Conservation (phyloP, 2,113 vertebrate species). For the Alligator mississippiensis region DNA sequence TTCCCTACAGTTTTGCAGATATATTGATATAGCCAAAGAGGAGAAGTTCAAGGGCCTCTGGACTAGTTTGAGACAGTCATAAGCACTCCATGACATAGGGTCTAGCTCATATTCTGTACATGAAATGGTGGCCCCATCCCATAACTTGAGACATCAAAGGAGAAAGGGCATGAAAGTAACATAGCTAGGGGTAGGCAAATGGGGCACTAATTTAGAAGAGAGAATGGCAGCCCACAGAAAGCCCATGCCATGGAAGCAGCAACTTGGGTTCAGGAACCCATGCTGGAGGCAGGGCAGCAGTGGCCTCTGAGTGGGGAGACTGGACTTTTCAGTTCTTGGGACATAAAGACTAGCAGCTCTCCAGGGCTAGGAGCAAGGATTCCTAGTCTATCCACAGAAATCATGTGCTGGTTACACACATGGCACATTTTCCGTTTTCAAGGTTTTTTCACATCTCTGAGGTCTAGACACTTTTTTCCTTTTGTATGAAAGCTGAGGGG, state of each 20-base stretch:
- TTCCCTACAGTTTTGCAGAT: not conserved
- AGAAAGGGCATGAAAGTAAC: not conserved
- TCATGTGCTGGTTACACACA: not conserved
- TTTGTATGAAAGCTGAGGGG: not conserved
- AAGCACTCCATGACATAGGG: not conserved
- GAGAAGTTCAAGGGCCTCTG: not conserved
- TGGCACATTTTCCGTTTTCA: not conserved
- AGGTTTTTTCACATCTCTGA: not conserved
- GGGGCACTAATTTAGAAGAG: too few species aligned
- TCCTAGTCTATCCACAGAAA: not conserved
- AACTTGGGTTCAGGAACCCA: too few species aligned
- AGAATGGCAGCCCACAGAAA: too few species aligned
- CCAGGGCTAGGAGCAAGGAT: not conserved
- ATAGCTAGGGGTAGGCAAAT: too few species aligned
- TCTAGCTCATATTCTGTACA: not conserved
- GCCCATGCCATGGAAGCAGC: too few species aligned
- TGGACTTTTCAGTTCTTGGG: not conserved
- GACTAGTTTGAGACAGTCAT: not conserved
- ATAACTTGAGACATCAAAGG: not conserved
- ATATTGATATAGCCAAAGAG: not conserved
- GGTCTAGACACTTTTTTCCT: not conserved
- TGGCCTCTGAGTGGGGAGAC: too few species aligned
- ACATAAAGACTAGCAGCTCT: not conserved
- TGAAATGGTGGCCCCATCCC: not conserved
- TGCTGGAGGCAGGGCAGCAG: too few species aligned